These are phyloP conservation scores for Thaumetopoea pityocampa DNA, from an alignment of 1,140 invertebrate genomes.

Conservation along the genomic window DNA sequence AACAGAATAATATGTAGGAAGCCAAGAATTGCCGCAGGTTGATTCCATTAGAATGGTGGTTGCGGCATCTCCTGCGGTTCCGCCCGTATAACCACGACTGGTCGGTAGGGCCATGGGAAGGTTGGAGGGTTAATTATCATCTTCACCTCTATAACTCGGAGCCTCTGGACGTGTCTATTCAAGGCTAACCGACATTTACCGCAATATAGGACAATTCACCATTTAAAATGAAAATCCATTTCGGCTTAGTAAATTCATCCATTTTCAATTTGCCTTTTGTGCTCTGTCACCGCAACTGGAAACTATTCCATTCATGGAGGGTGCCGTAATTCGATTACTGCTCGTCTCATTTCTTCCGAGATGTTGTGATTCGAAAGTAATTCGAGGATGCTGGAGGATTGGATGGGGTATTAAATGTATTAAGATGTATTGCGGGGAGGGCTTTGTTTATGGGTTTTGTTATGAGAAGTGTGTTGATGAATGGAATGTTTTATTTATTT, in stretches of 20 bases:
- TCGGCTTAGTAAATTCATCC: conserved; percentile 11
- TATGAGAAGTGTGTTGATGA: conserved; percentile 13
- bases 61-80: too few species aligned
- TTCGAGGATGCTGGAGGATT: conserved; percentile 37
- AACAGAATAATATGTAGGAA: too few species aligned
- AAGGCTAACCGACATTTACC: too few species aligned
- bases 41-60: too few species aligned
- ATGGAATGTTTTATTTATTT: conserved; percentile 17
- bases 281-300: conserved; percentile 31
- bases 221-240: too few species aligned
- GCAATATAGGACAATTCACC: too few species aligned
- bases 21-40: too few species aligned
- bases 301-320: conserved; percentile 40
- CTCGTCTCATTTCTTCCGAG: conserved; percentile 46
- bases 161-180: too few species aligned
- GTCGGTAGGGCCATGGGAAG: too few species aligned
- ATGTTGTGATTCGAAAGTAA: conserved; percentile 47
- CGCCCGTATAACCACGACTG: too few species aligned
- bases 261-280: conserved; percentile 4
- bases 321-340: conserved; percentile 53
- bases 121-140: too few species aligned
- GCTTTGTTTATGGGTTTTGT: conserved; percentile 4
- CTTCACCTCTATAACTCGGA: too few species aligned
- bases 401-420: conserved; percentile 49
- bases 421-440: conserved; percentile 48